Percentiles rank a stretch among this genome's conserved stretches.
phyloP scores from a whole-genome alignment of 1,140 invertebrate species.

The Teleogryllus occipitalis region DNA sequence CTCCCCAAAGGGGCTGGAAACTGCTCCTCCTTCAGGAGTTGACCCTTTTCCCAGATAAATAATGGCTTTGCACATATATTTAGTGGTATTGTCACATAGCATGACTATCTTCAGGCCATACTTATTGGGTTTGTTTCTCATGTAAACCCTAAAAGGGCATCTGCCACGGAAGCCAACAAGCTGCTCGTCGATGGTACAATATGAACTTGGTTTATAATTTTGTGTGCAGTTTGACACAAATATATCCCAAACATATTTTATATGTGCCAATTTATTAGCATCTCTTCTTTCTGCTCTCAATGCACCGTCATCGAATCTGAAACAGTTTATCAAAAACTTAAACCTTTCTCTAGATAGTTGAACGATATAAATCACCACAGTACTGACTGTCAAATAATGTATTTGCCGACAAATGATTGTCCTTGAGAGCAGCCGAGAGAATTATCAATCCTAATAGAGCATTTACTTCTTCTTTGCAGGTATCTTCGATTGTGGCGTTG shows the following conservation, averaged over 20 bases:
- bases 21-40: no score
- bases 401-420: no score
- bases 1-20: no score
- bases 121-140: constrained; percentile 31
- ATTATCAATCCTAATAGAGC: no score
- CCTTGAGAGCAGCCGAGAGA: no score
- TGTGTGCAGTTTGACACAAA: constrained; percentile 22
- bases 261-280: background rate
- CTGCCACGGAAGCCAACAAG: constrained; percentile 31
- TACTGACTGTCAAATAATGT: no score
- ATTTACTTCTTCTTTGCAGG: no score
- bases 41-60: no score
- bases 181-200: constrained; percentile 33
- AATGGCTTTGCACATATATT: constrained; percentile 24
- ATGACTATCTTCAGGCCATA: constrained; percentile 29
- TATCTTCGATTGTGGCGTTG: no score
- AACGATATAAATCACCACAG: no score
- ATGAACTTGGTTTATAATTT: constrained; percentile 20
- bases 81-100: constrained; percentile 22
- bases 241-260: constrained; percentile 11
- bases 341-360: background rate
- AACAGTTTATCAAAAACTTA: constrained; percentile 10
- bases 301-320: constrained; percentile 8
- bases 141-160: constrained; percentile 33
- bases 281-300: background rate